Conservation (phyloP, 2,797 vertebrate species). For the Propithecus deckenii region DNA sequence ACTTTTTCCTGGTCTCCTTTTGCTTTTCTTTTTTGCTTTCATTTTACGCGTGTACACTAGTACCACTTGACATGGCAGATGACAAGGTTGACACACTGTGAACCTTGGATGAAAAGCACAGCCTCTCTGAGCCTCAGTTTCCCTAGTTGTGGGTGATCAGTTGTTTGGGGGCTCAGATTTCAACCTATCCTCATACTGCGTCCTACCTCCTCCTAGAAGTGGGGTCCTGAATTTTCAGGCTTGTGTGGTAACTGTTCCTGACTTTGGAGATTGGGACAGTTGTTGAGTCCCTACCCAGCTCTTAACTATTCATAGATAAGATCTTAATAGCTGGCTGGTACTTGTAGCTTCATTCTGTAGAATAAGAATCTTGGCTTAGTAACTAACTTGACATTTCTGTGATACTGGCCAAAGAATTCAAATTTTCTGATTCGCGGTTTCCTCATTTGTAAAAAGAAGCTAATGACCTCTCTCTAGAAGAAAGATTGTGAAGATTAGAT, state of each 20-base stretch:
- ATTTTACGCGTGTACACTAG: fast-evolving
- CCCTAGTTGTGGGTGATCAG: fast-evolving
- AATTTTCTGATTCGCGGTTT: not conserved
- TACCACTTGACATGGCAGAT: fast-evolving
- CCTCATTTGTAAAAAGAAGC: not conserved
- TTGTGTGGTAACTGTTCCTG: fast-evolving
- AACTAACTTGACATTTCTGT: not conserved
- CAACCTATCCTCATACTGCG: fast-evolving
- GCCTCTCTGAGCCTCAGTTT: not conserved
- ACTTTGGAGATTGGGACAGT: not conserved
- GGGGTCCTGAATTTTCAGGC: not conserved
- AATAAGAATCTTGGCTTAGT: not conserved
- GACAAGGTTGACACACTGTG: fast-evolving
- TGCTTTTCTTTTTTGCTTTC: not conserved
- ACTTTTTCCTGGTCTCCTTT: not conserved
- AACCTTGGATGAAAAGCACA: fast-evolving
- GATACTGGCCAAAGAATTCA: fast-evolving
- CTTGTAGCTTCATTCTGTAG: fast-evolving
- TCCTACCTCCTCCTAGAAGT: not conserved
- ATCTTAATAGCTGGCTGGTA: too few relatives aligned
- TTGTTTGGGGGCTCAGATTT: not conserved
- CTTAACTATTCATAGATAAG: not conserved
- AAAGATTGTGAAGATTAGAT: not conserved
- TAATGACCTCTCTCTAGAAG: not conserved
- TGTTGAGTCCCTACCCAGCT: fast-evolving